Conservation (phyloP, 2,888 invertebrate species). For the Pterobdella sp. region DNA sequence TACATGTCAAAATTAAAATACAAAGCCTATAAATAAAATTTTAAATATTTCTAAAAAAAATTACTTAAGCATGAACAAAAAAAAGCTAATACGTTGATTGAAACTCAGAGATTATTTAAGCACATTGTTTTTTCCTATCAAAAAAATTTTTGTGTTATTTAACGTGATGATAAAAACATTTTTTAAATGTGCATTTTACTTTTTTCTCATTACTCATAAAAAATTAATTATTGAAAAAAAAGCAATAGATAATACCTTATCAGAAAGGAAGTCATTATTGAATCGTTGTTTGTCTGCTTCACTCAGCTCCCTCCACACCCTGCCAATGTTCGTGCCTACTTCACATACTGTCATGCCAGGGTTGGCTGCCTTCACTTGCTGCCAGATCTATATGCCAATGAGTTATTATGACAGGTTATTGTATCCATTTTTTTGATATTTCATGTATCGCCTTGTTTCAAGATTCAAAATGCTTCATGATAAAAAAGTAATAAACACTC, state of each 20-base stretch:
- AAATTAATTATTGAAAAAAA: too few relatives aligned
- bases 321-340: constrained; percentile 39
- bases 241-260: constrained; percentile 28
- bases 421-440: neutral
- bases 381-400: constrained; percentile 36
- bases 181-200: too few relatives aligned
- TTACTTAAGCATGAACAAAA: too few relatives aligned
- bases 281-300: constrained; percentile 38
- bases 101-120: too few relatives aligned
- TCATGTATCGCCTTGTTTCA: neutral
- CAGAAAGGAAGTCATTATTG: constrained; percentile 37
- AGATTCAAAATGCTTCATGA: neutral
- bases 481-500: neutral
- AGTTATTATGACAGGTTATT: neutral
- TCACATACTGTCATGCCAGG: constrained; percentile 39
- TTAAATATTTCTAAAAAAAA: too few relatives aligned
- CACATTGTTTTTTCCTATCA: too few relatives aligned
- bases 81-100: too few relatives aligned
- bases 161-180: too few relatives aligned
- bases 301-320: constrained; percentile 39
- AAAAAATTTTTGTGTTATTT: too few relatives aligned
- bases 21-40: too few relatives aligned
- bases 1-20: too few relatives aligned
- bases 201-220: too few relatives aligned
- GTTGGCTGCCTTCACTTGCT: constrained; percentile 38